Percentiles rank a stretch among this genome's conserved stretches.
Conservation (phyloP, 2,113 vertebrate genomes). For the Anthoscopus minutus region DNA sequence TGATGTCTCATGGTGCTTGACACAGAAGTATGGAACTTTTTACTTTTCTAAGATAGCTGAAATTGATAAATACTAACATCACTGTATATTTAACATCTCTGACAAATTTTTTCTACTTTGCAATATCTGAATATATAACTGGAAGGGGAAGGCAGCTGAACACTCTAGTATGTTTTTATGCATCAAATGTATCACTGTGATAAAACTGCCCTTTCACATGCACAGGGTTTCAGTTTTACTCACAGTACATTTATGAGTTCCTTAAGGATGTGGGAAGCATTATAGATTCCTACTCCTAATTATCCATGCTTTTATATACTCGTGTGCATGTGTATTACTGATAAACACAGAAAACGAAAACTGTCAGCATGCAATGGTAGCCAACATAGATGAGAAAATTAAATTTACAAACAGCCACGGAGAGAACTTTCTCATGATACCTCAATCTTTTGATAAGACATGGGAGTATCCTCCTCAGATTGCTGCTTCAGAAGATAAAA, state of each 20-base stretch:
- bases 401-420: not conserved
- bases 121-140: not conserved
- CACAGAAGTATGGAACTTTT: rapidly evolving
- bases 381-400: not conserved
- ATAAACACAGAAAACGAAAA: not conserved
- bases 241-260: not conserved
- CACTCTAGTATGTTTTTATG: rapidly evolving
- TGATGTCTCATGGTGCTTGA: not conserved
- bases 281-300: not conserved
- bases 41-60: not conserved
- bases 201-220: not conserved
- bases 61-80: not conserved
- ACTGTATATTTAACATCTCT: not conserved
- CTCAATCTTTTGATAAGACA: not conserved
- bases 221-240: not conserved
- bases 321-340: not conserved
- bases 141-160: not conserved
- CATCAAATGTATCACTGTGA: not conserved
- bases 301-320: not conserved
- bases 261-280: not conserved
- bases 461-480: not conserved
- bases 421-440: not conserved
- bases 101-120: not conserved
- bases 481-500: not conserved
- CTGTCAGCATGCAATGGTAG: rapidly evolving